Evolutionary conservation across 2,797 vertebrate genomes (phyloP).

Genomic region (Thamnophis elegans): DNA sequence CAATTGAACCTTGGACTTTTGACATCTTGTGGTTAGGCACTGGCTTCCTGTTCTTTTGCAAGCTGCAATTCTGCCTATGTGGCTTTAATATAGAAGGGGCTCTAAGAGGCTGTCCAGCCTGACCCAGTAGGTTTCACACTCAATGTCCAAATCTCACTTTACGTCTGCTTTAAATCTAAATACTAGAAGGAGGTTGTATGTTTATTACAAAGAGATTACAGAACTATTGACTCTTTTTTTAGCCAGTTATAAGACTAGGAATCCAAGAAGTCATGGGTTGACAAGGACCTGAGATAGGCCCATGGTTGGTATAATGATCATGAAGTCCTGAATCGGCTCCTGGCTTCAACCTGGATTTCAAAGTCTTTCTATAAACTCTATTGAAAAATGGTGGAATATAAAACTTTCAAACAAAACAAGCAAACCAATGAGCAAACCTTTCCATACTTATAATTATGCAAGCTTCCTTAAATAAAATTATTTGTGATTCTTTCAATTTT

Average conservation of each 20-base stretch:
- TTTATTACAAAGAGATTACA: background rate
- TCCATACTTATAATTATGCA: background rate
- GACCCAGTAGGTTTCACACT: too few relatives aligned
- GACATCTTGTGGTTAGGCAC: too few relatives aligned
- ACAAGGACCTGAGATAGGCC: background rate
- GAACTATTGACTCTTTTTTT: background rate
- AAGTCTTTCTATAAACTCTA: background rate
- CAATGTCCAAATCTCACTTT: too few relatives aligned
- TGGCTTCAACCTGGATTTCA: background rate
- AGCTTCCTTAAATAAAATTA: background rate
- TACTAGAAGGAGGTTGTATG: background rate
- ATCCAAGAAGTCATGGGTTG: background rate
- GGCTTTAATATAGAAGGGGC: too few relatives aligned
- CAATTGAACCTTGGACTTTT: too few relatives aligned
- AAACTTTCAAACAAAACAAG: background rate
- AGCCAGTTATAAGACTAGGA: background rate
- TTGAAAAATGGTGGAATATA: background rate
- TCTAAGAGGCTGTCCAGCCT: too few relatives aligned
- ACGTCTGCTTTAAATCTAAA: too few relatives aligned
- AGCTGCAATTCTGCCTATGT: too few relatives aligned
- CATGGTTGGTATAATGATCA: background rate
- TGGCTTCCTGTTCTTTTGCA: too few relatives aligned
- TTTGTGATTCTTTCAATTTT: background rate
- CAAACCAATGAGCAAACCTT: background rate
- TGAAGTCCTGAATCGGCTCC: background rate